A percentile compares a stretch with the other conserved stretches of the same genome.
Evolutionary conservation across 1,140 invertebrate genomes (phyloP).

Genomic region (Delia radicum): DNA sequence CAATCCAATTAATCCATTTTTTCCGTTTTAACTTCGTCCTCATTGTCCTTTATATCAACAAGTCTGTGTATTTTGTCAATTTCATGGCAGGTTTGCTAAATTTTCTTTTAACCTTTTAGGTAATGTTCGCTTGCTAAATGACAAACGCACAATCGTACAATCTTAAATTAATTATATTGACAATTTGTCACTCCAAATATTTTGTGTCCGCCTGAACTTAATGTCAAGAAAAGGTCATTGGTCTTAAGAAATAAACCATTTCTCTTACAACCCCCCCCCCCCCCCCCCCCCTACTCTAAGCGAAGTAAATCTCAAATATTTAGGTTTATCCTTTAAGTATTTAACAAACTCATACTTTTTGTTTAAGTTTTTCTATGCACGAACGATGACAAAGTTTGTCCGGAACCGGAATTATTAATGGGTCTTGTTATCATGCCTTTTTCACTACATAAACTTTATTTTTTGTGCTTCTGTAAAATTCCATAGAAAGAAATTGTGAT

Average conservation of each 20-base stretch:
- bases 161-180: constrained; percentile 1
- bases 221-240: constrained; percentile 20
- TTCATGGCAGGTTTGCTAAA: not conserved
- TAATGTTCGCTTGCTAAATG: not conserved
- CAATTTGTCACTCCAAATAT: constrained; percentile 10
- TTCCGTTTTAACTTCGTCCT: not conserved
- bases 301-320: not conserved
- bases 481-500: not conserved
- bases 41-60: not conserved
- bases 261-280: no score
- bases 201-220: not conserved
- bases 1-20: constrained; percentile 5
- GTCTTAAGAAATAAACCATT: not conserved
- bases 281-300: not conserved
- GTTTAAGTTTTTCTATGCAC: not conserved
- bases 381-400: constrained; percentile 10
- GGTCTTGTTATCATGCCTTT: constrained; percentile 18
- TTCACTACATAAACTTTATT: constrained; percentile 19
- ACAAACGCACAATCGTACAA: not conserved
- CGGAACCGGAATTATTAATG: constrained; percentile 25
- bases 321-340: constrained; percentile 4
- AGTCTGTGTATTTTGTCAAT: not conserved
- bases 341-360: constrained; percentile 9
- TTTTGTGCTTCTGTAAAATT: not conserved
- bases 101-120: no score